Conservation (phyloP, 2,113 vertebrate species). For the Kobus ellipsiprymnus region DNA sequence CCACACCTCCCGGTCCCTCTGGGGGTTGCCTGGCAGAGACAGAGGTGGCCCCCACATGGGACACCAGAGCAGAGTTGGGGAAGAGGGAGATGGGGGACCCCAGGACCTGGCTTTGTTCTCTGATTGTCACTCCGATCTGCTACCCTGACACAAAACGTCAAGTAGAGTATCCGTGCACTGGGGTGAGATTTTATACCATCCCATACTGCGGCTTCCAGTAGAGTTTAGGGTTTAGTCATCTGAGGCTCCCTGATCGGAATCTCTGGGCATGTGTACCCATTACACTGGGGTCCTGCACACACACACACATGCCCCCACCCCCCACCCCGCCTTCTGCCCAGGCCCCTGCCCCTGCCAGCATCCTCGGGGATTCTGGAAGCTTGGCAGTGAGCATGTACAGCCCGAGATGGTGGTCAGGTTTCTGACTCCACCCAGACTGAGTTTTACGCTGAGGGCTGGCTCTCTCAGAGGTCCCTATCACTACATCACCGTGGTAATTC, state of each 20-base stretch:
- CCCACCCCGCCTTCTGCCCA: background rate
- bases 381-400: background rate
- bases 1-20: background rate
- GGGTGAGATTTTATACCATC: background rate
- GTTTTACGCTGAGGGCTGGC: slow-evolving; percentile 11
- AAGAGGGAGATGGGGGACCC: background rate
- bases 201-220: background rate
- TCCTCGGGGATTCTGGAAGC: background rate
- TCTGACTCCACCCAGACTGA: slow-evolving; percentile 40
- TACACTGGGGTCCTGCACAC: background rate
- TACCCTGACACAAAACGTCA: background rate
- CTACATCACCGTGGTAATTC: slow-evolving; percentile 68
- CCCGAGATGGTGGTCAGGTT: slow-evolving; percentile 45
- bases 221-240: background rate
- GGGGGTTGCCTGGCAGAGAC: background rate
- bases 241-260: background rate
- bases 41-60: background rate
- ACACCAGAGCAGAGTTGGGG: accelerated
- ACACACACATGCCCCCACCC: accelerated
- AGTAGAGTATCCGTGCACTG: background rate
- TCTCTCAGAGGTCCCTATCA: slow-evolving; percentile 58
- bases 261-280: background rate
- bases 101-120: background rate
- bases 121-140: background rate
- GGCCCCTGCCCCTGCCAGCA: background rate